Base-by-base conservation (phyloP, 2,888 invertebrate genomes). In the Amiota minor region DNA sequence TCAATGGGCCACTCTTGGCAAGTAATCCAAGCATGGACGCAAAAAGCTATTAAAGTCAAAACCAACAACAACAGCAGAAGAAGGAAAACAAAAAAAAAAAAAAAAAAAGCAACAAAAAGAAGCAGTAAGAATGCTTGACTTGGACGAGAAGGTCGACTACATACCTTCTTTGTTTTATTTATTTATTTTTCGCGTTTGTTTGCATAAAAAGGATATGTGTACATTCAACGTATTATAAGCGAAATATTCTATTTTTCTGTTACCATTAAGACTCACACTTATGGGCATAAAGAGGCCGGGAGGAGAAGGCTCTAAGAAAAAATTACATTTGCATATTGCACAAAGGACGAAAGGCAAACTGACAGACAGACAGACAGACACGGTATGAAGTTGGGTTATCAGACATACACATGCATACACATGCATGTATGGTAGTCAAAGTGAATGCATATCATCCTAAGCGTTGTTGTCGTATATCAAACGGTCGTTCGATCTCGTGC, bases 301-400 rank as follows among this genome's bases (percentile, higher is more conserved):
- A 35, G 6, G 35, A 35, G 35, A 35, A 35, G 35, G 20, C 59
- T 20, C 59, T 18, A 59, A 68, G 75, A 75, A 71, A 73, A 78
- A 82, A 83, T 82, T 81, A 75, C 81, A 83, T 83, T 83, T 83
- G 84, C 83, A 85, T 83, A 79, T 46, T 76, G 65, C 71, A 65
- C 64, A 47, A 59, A 55, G 61, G 20, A 59, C 35, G 53, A 53
- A 2, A 10, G 53, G 9, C n/a, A 53, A 16, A 53, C 53, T 14
- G 53, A n/a, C 12, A 11, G 53, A n/a, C 56, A 56, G 56, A 11
- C 59, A 20, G 59, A 10, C 20, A 9, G 11, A 20, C 59, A 70
- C 61, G 64, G 61, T 53, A 53, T 47, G 69, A 65, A 18, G 35
- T 35, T 35, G 18, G 35, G 35, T 35, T 6, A 35, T 8, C 35